These are phyloP conservation scores for Dicrurus megarhynchus DNA, from an alignment of 2,113 vertebrate species.

Conservation along the genomic window DNA sequence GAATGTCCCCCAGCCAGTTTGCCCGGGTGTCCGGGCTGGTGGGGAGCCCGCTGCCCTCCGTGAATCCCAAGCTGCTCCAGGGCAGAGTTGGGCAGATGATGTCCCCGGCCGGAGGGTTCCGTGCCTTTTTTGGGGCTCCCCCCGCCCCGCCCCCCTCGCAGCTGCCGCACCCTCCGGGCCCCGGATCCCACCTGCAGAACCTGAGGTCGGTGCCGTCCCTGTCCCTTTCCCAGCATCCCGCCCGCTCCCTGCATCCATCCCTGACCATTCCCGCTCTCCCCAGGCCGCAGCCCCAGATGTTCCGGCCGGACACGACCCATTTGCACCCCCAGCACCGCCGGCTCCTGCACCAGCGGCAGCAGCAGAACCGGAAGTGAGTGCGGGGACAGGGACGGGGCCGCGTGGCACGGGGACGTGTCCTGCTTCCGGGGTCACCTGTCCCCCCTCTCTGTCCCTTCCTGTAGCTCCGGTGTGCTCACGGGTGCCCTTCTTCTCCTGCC, in stretches of 20 bases:
- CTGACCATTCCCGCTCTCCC: not conserved
- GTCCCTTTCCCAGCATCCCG: accelerated
- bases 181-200: conserved; percentile 73
- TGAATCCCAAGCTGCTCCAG: conserved; percentile 81
- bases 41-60: conserved; percentile 69
- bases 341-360: conserved; percentile 90
- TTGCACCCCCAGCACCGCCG: conserved; percentile 94
- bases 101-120: conserved; percentile 76
- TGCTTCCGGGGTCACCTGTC: conserved; percentile 19
- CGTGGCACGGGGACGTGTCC: not conserved
- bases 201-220: conserved; percentile 52
- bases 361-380: conserved; percentile 83
- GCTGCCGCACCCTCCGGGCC: conserved; percentile 73
- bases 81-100: conserved; percentile 79
- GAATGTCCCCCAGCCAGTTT: conserved; percentile 75
- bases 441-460: conserved; percentile 51
- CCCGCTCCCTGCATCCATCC: accelerated
- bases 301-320: conserved; percentile 91
- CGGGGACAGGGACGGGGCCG: accelerated
- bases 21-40: conserved; percentile 74
- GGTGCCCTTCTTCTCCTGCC: conserved; percentile 54
- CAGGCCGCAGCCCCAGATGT: conserved; percentile 74
- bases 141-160: conserved; percentile 74
- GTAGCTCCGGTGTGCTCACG: conserved; percentile 56
- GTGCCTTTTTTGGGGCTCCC: conserved; percentile 87